Base-by-base conservation (phyloP, 2,888 invertebrate genomes). In the Muschampia staudingeri region DNA sequence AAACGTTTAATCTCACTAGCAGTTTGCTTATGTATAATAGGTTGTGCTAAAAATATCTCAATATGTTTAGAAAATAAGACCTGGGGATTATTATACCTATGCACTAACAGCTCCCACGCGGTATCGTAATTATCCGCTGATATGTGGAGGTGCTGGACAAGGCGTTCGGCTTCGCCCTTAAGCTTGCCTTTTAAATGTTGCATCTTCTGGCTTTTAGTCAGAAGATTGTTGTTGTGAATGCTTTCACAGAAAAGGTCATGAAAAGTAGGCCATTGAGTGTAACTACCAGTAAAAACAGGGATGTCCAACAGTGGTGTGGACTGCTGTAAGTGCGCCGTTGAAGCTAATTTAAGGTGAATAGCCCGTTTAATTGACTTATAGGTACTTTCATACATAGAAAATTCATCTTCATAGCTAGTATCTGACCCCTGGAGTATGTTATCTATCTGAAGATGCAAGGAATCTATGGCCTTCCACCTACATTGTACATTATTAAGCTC, bases 1-100 rank as follows among this genome's bases (percentile, higher is more conserved):
- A 78, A 37, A 34, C 78, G 70, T 78, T 48, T 44, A n/a, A 78
- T 78, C 1, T 78, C 78, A 30, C n/a, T 12, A 19, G 78, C 78
- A 9, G 78, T 70, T 70, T 78, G 78, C 70, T 70, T 78, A 40
- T 70, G 70, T 16, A 78, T 37, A 14, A 37, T 14, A 19, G 78
- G 70, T 78, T 78, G 78, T 19, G 37, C 14, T 78, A 78, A 44
- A 56, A 71, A 78, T 12, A 56, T 56, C 19, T 78, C 78, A 52
- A 78, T 70, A 78, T 78, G 52, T 40, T 73, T 73, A n/a, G 73
- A 52, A 34, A 75, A 61, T 11, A 75, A 19, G 7, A 75, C 37
- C 40, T 75, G 56, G 30, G 56, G 56, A 16, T 75, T 75, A 4
- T 48, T 75, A 19, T 75, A 75, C 12, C 75, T 14, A 12, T 37